Evolutionary conservation across 2,113 vertebrate species (phyloP).

Genomic region (Tachycineta bicolor): DNA sequence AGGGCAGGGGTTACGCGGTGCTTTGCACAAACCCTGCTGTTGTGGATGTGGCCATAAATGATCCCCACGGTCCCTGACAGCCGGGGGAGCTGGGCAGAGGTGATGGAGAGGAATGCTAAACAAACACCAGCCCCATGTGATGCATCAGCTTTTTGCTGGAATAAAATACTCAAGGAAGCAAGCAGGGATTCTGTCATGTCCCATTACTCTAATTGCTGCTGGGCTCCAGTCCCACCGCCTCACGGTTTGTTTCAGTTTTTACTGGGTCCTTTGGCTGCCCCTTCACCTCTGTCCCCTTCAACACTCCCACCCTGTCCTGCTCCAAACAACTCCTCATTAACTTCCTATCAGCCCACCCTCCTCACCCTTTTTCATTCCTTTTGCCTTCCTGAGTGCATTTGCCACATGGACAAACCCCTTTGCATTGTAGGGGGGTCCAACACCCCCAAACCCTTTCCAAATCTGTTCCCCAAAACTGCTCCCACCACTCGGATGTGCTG

Average conservation of each 20-base stretch:
- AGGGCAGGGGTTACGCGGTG: neutral
- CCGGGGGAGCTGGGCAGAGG: neutral
- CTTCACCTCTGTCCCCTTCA: conserved; percentile 35
- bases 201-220: conserved; percentile 52
- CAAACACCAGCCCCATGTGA: conserved; percentile 50
- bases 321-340: conserved; percentile 40
- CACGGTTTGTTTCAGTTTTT: conserved; percentile 54
- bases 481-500: neutral
- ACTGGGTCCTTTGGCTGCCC: conserved; percentile 7
- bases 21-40: conserved; percentile 13
- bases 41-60: conserved; percentile 19
- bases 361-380: neutral
- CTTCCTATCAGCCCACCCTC: neutral
- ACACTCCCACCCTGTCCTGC: neutral
- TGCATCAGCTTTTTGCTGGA: conserved; percentile 43
- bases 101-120: conserved; percentile 54
- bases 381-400: neutral
- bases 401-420: neutral
- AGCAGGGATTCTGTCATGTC: conserved; percentile 55
- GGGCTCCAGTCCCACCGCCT: neutral
- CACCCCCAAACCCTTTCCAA: neutral
- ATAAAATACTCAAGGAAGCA: conserved; percentile 27
- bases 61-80: neutral
- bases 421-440: rapidly evolving
- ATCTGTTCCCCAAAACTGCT: neutral